These are phyloP conservation scores for Caenorhabditis elegans DNA, from an alignment of 1,140 invertebrate genomes.

Conservation along the genomic window WBcel235 BX284603.4:8360501-8361000, in stretches of 20 bases:
- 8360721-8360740: constrained; percentile 43
- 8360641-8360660: too few species aligned
- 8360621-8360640: too few species aligned
- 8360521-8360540: background rate
- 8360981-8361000: constrained; percentile 67
- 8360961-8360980: constrained; percentile 84
- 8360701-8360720: too few species aligned
- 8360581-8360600: background rate
- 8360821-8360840: constrained; percentile 84
- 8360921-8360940: constrained; percentile 98
- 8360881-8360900: constrained; percentile 90
- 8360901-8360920: constrained; percentile 95
- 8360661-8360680: too few species aligned
- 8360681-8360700: too few species aligned
- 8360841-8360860: constrained; percentile 95
- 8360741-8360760: constrained; percentile 44
- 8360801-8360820: background rate
- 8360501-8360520: background rate
- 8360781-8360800: constrained; percentile 50
- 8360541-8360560: background rate
- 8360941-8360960: constrained; percentile 57
- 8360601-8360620: background rate
- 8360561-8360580: constrained; percentile 21
- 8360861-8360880: constrained; percentile 99
- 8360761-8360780: constrained; percentile 54